Base-by-base conservation (phyloP, 2,888 invertebrate species). In the Morpho deidamia region DNA sequence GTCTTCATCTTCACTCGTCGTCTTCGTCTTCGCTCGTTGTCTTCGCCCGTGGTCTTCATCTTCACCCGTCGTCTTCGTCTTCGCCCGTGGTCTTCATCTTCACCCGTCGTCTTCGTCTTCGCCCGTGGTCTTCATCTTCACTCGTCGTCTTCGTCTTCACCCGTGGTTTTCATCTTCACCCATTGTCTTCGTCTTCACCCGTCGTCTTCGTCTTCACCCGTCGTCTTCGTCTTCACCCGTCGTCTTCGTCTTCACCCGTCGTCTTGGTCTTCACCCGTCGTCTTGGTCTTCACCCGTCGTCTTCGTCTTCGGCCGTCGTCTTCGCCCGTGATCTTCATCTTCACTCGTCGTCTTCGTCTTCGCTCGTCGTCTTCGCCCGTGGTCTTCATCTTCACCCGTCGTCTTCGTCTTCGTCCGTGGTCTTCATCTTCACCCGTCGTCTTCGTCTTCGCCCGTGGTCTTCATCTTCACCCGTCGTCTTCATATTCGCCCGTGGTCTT, bases 201-300 rank as follows among this genome's bases (percentile, higher is more conserved):
- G 1, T 23, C 4, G 40, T 46, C 53, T 57, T 53, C 48, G 37
- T 53, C 12, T 49, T 33, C 43, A 11, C 38, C 34, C 44, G 33
- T 48, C 7, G 35, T 48, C 40, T 48, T 23, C 23, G 5, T 59
- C 53, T 53, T 50, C 49, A n/a, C 51, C 43, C 42, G 40, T 51
- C 11, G 9, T 59, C 59, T 61, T 62, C 53, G n/a, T 51, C 44
- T 45, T 46, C 41, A 12, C 42, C 50, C 38, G 38, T 39, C 11
- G 10, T 53, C 57, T 55, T 63, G 51, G 5, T 23, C 23, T 23
- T 23, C 23, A 5, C 23, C 23, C 23, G 23, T 23, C 4, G 37
- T 51, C 52, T 60, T 64, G 46, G 12, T 45, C 52, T 44, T 53
- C 55, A 32, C 45, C 58, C 42, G 41, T 11, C 12, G 34, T 55